Evolutionary conservation across 2,888 invertebrate genomes (phyloP).

Genomic region (Exephanes ischioxanthus): DNA sequence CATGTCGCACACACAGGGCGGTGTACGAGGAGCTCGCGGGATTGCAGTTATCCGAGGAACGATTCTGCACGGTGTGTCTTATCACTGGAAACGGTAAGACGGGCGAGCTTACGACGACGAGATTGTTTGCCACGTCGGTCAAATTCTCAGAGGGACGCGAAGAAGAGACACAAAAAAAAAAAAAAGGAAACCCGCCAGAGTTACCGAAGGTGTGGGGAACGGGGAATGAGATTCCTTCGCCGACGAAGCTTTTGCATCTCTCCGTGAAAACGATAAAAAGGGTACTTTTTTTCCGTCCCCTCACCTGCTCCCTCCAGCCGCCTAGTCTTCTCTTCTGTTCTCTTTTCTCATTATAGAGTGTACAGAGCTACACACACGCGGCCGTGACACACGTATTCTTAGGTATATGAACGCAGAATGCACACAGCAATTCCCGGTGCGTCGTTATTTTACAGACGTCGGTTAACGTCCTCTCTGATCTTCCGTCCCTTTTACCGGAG

Average conservation of each 20-base stretch:
- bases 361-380: not conserved
- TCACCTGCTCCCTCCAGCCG: not conserved
- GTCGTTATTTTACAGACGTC: slow-evolving; percentile 46
- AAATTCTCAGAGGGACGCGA: not conserved
- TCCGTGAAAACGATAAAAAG: slow-evolving; percentile 38
- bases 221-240: slow-evolving; percentile 51
- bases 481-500: slow-evolving; percentile 42
- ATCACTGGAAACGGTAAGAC: slow-evolving; percentile 19
- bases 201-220: slow-evolving; percentile 19
- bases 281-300: not conserved
- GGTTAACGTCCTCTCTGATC: slow-evolving; percentile 41
- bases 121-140: slow-evolving; percentile 26
- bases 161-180: not conserved
- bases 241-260: slow-evolving; percentile 13
- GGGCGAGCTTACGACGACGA: slow-evolving; percentile 25
- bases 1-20: not conserved
- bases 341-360: slow-evolving; percentile 39
- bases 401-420: slow-evolving; percentile 17
- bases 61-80: not conserved
- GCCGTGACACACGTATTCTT: not conserved
- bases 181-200: not conserved
- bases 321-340: slow-evolving; percentile 14
- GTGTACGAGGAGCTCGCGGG: not conserved
- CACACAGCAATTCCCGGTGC: slow-evolving; percentile 8
- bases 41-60: not conserved